Base-by-base conservation (phyloP, 2,113 vertebrate genomes). In the Peromyscus leucopus region DNA sequence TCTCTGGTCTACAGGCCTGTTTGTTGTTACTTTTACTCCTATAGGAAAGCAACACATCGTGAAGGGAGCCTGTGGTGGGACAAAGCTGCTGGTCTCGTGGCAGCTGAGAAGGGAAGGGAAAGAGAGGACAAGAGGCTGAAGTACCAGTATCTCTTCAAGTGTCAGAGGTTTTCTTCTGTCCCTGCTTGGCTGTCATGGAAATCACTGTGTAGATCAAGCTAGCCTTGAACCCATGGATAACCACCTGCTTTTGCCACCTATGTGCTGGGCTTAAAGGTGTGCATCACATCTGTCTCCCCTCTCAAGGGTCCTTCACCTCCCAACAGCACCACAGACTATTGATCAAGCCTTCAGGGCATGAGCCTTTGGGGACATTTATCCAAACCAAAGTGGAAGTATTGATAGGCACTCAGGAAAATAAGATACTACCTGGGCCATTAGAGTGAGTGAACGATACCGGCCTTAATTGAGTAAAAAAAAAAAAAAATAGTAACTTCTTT, bases 391-490 rank as follows among this genome's bases (percentile, higher is more conserved):
- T 61, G 17, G 19, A 24, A 59, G 21, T 85, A 36, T 24, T 51
- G 72, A 86, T 11, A 61, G 42, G 88, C 28, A 65, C 83, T 67
- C 72, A 39, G 39, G 76, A 48, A 55, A 89, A 83, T 36, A 69
- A 87, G 26, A 92, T 42, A 61, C 42, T 76, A 76, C 74, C 67
- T 94, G 75, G 26, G 1, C 96, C 92, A 90, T 48, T 69, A 69
- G 31, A 46, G 42, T 31, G 69, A 67, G 65, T 67, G 42, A 69
- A 92, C 71, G 48, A 76, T 95, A 90, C 90, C 42, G 82, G 26
- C 65, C 84, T 91, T 76, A 96, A 61, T 76, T 96, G 72, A 42
- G 57, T 85, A n/a, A n/a, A n/a, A n/a, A n/a, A n/a, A n/a, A 71
- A 83, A 93, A 95, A 10, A n/a, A 78, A 31, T 55, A 55, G 19